phyloP scores from a whole-genome alignment of 2,888 invertebrate species.

The Kuschelorhynchus macadamiae region DNA sequence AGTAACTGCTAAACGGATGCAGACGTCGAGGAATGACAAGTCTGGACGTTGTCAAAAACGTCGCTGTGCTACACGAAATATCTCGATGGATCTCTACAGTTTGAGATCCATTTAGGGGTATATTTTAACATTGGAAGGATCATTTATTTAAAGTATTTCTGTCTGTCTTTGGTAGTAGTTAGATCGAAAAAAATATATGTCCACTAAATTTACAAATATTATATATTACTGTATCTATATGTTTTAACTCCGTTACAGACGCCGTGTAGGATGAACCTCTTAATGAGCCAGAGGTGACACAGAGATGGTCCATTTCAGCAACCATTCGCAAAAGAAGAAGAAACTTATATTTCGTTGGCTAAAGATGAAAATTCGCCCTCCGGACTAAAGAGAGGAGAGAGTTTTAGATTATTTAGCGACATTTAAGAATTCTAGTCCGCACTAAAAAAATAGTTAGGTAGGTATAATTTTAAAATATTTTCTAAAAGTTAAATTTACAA shows the following conservation, averaged over 20 bases:
- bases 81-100: too few species aligned
- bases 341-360: slow-evolving; percentile 52
- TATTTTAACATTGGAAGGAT: too few species aligned
- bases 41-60: too few species aligned
- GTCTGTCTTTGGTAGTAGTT: too few species aligned
- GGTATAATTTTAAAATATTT: background rate
- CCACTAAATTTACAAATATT: too few species aligned
- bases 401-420: slow-evolving; percentile 47
- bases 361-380: slow-evolving; percentile 63
- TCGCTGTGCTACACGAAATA: too few species aligned
- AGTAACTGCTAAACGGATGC: too few species aligned
- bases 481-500: background rate
- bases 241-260: slow-evolving; percentile 18
- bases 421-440: slow-evolving; percentile 36
- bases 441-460: background rate
- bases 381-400: slow-evolving; percentile 54
- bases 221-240: too few species aligned
- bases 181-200: too few species aligned
- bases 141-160: too few species aligned
- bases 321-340: slow-evolving; percentile 49
- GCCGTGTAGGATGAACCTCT: slow-evolving; percentile 34
- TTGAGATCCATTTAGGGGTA: too few species aligned
- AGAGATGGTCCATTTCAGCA: slow-evolving; percentile 52
- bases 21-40: too few species aligned
- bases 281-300: slow-evolving; percentile 26